Conservation (phyloP, 2,888 invertebrate genomes). For the Alcis repandata region DNA sequence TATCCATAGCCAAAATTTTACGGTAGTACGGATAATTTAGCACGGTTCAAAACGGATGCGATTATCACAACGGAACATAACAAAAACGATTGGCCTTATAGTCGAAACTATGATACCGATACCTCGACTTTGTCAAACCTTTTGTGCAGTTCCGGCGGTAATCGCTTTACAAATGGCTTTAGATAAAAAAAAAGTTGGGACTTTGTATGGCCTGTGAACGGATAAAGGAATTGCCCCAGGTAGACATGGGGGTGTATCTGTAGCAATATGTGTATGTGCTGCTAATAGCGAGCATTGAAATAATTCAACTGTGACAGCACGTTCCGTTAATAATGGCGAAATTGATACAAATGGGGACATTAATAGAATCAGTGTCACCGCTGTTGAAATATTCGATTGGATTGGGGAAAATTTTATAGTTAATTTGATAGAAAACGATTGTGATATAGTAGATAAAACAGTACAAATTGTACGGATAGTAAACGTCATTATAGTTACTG, state of each 20-base stretch:
- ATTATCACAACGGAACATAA: slow-evolving; percentile 72
- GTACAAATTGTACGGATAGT: slow-evolving; percentile 16
- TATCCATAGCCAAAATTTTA: slow-evolving; percentile 49
- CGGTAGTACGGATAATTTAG: slow-evolving; percentile 37
- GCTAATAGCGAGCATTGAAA: slow-evolving; percentile 63
- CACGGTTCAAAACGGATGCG: slow-evolving; percentile 66
- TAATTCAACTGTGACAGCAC: slow-evolving; percentile 68
- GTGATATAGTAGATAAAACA: slow-evolving; percentile 35
- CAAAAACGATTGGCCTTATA: slow-evolving; percentile 77
- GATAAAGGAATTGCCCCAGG: slow-evolving; percentile 75
- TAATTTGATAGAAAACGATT: slow-evolving; percentile 42
- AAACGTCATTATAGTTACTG: slow-evolving; percentile 57
- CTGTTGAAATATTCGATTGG: slow-evolving; percentile 53
- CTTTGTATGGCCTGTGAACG: slow-evolving; percentile 70
- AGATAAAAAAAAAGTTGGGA: slow-evolving; percentile 67
- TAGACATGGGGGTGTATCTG: slow-evolving; percentile 74
- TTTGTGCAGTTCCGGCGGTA: slow-evolving; percentile 83
- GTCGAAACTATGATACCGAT: slow-evolving; percentile 83
- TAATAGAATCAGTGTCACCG: slow-evolving; percentile 60
- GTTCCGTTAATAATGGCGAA: slow-evolving; percentile 65
- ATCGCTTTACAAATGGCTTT: slow-evolving; percentile 72
- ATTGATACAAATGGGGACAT: slow-evolving; percentile 66
- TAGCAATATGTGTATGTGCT: slow-evolving; percentile 61
- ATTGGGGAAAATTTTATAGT: slow-evolving; percentile 45
- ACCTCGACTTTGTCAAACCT: slow-evolving; percentile 75